These are phyloP conservation scores for Drosophila macrospina DNA, from an alignment of 2,888 invertebrate species.

Conservation along the genomic window DNA sequence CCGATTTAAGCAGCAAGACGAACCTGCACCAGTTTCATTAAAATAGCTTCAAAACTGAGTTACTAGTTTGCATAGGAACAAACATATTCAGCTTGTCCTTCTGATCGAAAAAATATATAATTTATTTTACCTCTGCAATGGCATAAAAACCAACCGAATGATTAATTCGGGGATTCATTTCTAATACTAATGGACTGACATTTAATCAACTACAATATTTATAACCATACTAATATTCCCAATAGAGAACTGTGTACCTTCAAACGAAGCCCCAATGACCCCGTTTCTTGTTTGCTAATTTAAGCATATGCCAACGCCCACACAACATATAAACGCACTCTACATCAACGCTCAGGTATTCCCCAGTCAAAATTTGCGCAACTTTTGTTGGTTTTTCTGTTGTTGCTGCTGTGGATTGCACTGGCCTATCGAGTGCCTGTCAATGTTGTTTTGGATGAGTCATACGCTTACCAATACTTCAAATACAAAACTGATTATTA, in stretches of 20 bases:
- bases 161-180: too few species aligned
- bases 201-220: too few species aligned
- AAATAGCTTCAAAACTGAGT: too few species aligned
- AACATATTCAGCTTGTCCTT: too few species aligned
- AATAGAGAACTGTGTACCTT: too few species aligned
- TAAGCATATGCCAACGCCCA: conserved; percentile 38
- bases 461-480: conserved; percentile 58
- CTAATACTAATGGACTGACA: too few species aligned
- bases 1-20: too few species aligned
- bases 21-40: too few species aligned
- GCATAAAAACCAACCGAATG: neutral
- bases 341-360: conserved; percentile 53
- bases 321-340: conserved; percentile 40
- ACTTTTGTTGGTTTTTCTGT: conserved; percentile 53
- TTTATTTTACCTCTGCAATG: too few species aligned
- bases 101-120: too few species aligned
- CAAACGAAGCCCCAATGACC: conserved; percentile 33
- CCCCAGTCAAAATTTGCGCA: conserved; percentile 65
- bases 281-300: conserved; percentile 24
- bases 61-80: too few species aligned
- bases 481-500: conserved; percentile 54
- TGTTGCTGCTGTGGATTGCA: conserved; percentile 28
- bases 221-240: too few species aligned
- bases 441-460: conserved; percentile 59
- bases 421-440: conserved; percentile 42